These are phyloP conservation scores for Cheilosia scutellata DNA, from an alignment of 2,888 invertebrate species.

Conservation along the genomic window DNA sequence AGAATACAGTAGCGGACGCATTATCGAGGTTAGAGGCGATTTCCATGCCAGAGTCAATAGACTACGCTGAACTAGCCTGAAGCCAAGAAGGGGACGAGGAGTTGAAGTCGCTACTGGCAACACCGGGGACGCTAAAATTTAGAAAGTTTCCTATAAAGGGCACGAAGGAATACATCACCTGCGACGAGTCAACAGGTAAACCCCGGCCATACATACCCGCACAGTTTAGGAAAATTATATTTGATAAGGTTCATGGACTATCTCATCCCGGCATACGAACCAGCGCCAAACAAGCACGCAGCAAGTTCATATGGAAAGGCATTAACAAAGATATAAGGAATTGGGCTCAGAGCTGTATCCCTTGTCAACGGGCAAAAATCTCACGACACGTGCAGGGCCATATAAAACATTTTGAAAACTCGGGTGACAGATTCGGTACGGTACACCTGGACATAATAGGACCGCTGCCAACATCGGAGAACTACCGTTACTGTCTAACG, in stretches of 20 bases:
- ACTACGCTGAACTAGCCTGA: not conserved
- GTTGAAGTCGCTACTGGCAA: not conserved
- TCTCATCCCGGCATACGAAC: constrained; percentile 15
- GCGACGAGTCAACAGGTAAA: not conserved
- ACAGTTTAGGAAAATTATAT: not conserved
- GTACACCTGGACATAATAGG: constrained; percentile 64
- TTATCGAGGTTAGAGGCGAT: not conserved
- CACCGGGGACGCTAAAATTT: not conserved
- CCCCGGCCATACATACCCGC: constrained; percentile 9
- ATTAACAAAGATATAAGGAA: constrained; percentile 35
- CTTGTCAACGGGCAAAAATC: constrained; percentile 32
- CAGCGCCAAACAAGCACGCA: not conserved
- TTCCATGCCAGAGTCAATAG: not conserved
- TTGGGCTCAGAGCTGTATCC: constrained; percentile 16
- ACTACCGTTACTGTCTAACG: constrained; percentile 3
- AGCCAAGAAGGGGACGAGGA: not conserved
- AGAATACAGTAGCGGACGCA: constrained; percentile 27
- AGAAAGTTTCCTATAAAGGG: not conserved
- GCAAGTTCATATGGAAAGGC: constrained; percentile 10
- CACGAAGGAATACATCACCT: not conserved
- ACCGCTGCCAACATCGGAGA: constrained; percentile 6
- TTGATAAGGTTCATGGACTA: constrained; percentile 4
- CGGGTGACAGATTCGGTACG: constrained; percentile 76
- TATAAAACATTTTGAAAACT: constrained; percentile 69
- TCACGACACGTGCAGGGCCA: constrained; percentile 63